Conservation (phyloP, 1,140 invertebrate species). For the Acromyrmex echinatior region DNA sequence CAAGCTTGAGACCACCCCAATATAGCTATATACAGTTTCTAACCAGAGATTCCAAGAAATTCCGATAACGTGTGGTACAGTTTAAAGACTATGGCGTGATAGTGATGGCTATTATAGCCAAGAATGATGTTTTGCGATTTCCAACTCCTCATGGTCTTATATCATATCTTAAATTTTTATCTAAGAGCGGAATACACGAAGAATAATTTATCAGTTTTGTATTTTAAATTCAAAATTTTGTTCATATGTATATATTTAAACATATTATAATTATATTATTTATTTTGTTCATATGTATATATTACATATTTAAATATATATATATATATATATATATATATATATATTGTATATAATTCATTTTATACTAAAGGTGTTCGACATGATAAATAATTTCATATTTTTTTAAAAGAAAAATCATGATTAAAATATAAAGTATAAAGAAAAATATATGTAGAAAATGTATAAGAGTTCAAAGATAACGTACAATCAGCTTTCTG, state of each 20-base stretch:
- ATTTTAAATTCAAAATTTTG: too few relatives aligned
- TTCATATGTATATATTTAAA: too few relatives aligned
- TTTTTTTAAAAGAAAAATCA: background rate
- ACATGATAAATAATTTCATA: background rate
- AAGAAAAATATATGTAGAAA: background rate
- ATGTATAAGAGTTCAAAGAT: background rate
- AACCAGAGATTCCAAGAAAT: constrained; percentile 73
- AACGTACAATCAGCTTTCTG: constrained; percentile 12
- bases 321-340: too few relatives aligned
- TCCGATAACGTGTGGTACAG: constrained; percentile 66
- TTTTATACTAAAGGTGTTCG: background rate
- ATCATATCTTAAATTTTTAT: background rate
- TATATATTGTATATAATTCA: too few relatives aligned
- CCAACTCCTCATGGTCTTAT: background rate
- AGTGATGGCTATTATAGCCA: background rate
- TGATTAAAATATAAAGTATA: background rate
- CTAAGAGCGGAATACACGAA: background rate
- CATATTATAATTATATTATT: too few relatives aligned
- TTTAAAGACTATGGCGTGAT: constrained; percentile 48
- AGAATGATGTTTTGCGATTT: constrained; percentile 16
- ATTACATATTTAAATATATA: too few relatives aligned
- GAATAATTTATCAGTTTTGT: background rate
- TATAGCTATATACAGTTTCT: constrained; percentile 36
- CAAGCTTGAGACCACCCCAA: constrained; percentile 56
- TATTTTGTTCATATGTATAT: too few relatives aligned